phyloP scores from a whole-genome alignment of 2,113 vertebrate species.

The Condylura cristata region DNA sequence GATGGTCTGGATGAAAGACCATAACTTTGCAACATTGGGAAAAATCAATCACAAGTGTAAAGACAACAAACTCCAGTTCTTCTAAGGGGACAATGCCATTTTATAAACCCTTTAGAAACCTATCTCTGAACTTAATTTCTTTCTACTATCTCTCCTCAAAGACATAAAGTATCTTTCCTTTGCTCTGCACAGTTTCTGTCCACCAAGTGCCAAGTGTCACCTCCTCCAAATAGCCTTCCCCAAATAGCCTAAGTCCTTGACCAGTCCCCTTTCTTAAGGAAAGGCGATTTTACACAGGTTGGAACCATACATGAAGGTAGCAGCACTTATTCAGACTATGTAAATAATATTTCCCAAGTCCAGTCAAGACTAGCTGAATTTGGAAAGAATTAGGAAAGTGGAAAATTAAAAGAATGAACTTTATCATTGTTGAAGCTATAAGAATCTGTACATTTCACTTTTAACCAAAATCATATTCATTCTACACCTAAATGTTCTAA shows the following conservation, averaged over 20 bases:
- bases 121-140: conserved; percentile 5
- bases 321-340: conserved; percentile 1
- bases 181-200: not conserved
- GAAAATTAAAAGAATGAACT: not conserved
- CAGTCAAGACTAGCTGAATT: not conserved
- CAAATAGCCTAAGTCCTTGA: not conserved
- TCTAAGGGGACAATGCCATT: conserved; percentile 18
- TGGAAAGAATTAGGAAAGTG: not conserved
- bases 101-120: not conserved
- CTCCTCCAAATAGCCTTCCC: not conserved
- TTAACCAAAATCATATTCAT: not conserved
- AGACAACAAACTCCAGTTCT: not conserved
- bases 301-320: not conserved
- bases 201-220: conserved; percentile 3
- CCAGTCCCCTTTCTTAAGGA: conserved; percentile 9
- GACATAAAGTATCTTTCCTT: not conserved
- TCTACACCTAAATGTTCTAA: not conserved
- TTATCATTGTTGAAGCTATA: not conserved
- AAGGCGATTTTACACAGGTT: not conserved
- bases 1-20: not conserved
- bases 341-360: not conserved
- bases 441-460: not conserved
- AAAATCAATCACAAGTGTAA: conserved; percentile 20
- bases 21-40: not conserved
- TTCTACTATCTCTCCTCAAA: not conserved